Evolutionary conservation across 2,113 vertebrate genomes (phyloP), one percentile per base, ranked within the genome.

Genomic region (Ardeotis arabs): DNA sequence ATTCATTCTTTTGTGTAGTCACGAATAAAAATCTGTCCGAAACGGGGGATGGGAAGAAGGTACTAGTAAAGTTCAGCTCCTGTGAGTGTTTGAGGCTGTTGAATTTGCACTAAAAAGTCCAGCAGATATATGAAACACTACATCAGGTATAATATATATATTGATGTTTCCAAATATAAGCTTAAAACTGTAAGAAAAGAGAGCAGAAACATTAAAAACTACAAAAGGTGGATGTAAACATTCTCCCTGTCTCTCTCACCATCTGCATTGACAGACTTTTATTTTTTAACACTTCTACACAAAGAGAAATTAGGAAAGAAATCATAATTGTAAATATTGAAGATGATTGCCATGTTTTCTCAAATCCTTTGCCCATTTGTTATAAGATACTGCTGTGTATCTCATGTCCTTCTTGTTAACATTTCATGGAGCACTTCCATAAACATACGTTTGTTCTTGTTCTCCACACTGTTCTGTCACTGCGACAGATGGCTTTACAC

Each of bases 401-500:
- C 96, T 56, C 8, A 19, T 59, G 85, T 70, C 95, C 89, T 44
- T 53, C 94, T 66, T 56, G 95, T 74, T 97, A 96, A 95, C 84
- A 28, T 97, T 87, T 92, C 80, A 72, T 79, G 91, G 93, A 97
- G 55, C 76, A 84, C 73, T 94, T 96, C 92, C 97, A 94, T 33
- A 97, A 98, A 84, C 97, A 97, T 96, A 97, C 74, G 70, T 94
- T 96, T 94, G 81, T 85, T 97, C 98, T 96, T 69, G 39, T 97
- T 96, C 85, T 95, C 96, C 79, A 66, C 96, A 97, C 93, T 90
- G 87, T 95, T 95, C 97, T 96, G 84, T 95, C 96, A 92, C 85
- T 27, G 58, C 18, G 62, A 96, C 98, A 98, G 98, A 98, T 98
- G 98, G 97, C 95, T 98, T 97, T 96, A 97, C 90, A 28, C 84